A percentile compares a stretch with the other conserved stretches of the same genome.
phyloP scores from a whole-genome alignment of 1,140 invertebrate genomes.

The Listronotus bonariensis region DNA sequence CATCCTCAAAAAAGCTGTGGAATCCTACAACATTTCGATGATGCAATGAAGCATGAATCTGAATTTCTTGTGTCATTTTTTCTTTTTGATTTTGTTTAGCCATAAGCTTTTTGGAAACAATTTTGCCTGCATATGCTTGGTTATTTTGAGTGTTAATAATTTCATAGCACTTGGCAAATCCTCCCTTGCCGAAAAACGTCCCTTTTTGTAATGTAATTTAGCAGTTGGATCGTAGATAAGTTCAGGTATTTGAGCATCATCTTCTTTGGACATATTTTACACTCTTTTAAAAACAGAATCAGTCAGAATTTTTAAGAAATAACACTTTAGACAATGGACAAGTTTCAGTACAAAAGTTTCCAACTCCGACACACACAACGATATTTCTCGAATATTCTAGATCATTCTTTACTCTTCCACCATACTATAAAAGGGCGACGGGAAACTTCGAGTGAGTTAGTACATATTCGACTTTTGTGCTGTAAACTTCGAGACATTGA shows the following conservation, averaged over 20 bases:
- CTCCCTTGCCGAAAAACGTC: constrained; percentile 86
- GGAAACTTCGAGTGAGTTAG: too few species aligned
- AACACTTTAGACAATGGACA: not conserved
- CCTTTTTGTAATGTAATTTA: constrained; percentile 78
- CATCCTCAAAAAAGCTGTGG: constrained; percentile 93
- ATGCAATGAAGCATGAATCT: constrained; percentile 84
- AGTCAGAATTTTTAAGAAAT: constrained; percentile 10
- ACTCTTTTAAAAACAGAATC: not conserved
- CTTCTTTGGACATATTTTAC: constrained; percentile 64
- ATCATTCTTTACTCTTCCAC: too few species aligned
- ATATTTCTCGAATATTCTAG: too few species aligned
- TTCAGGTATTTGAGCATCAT: constrained; percentile 78
- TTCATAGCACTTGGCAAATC: constrained; percentile 96
- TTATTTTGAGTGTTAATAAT: constrained; percentile 79
- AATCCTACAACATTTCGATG: constrained; percentile 95
- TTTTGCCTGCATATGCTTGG: constrained; percentile 91
- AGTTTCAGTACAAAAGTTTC: too few species aligned
- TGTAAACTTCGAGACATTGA: too few species aligned
- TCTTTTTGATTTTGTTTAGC: constrained; percentile 91
- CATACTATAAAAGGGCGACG: too few species aligned
- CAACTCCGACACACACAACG: constrained; percentile 59
- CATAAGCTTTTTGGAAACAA: constrained; percentile 92
- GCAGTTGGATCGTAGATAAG: constrained; percentile 76
- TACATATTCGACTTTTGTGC: too few species aligned
- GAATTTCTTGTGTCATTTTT: constrained; percentile 95